Base-by-base conservation (phyloP, 2,113 vertebrate genomes). In the Brachirus orientalis region DNA sequence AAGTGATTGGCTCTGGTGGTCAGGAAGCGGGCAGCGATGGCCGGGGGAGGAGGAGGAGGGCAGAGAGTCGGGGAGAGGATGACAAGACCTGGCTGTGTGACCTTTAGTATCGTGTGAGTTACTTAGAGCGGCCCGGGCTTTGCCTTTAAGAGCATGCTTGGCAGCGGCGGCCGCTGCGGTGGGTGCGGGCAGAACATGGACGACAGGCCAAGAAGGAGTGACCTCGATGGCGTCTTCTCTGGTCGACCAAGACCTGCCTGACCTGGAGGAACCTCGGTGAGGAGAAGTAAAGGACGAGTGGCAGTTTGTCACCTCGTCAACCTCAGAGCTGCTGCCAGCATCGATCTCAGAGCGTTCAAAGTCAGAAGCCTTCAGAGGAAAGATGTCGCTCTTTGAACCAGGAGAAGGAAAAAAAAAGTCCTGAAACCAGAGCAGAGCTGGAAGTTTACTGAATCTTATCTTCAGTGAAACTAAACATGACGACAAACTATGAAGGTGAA, bases 1-100 rank as follows among this genome's bases (percentile, higher is more conserved):
- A 94, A 94, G 94, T 90, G 92, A 95, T 97, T 96, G 96, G 95
- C 97, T 96, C 92, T 53, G 89, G 90, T 91, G 93, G 93, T 94
- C 95, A 96, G 94, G 93, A 97, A 98, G 93, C 94, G 96, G 95
- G 95, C 94, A 95, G 85, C 3, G 85, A 88, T 86, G 85, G 83
- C 82, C 82, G 58, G 79, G 61, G 76, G 89, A 69, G 86, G 86
- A 75, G 67, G 66, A 72, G 74, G 80, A 72, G 70, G 59, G 69
- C 69, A 72, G 72, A 69, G 84, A 80, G 80, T 75, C 52, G 80
- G 77, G 73, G 80, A 80, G 85, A 76, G 86, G 87, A 91, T 92
- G 92, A 94, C 93, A 92, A 93, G 91, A 88, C 77, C 88, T 54
- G 85, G 79, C 92, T 91, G 92, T 35, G 90, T 89, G 92, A 94